phyloP scores from a whole-genome alignment of 2,888 invertebrate genomes.

The Drosophila quinaria region DNA sequence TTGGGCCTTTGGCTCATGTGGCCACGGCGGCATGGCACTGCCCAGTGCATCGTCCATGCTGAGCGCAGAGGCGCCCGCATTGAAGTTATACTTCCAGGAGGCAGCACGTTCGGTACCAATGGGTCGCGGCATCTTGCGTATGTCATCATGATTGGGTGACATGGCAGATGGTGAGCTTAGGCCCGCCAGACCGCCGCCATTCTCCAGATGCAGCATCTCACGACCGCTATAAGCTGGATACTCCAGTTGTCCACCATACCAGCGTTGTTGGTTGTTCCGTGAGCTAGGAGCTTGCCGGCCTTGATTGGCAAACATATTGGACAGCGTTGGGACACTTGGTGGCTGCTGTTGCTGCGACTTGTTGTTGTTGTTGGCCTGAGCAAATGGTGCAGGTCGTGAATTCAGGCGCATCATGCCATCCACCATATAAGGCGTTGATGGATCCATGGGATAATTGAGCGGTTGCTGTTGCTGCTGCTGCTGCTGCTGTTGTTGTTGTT shows the following conservation, averaged over 20 bases:
- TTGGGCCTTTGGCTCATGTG: conserved; percentile 65
- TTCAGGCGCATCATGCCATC: conserved; percentile 89
- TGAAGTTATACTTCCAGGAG: conserved; percentile 85
- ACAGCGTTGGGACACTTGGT: conserved; percentile 29
- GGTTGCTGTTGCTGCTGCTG: conserved; percentile 65
- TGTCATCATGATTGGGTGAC: conserved; percentile 86
- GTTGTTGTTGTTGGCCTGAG: conserved; percentile 83
- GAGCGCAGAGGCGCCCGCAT: conserved; percentile 64
- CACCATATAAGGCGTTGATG: conserved; percentile 53
- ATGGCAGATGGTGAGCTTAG: conserved; percentile 85
- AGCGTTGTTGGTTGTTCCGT: conserved; percentile 51
- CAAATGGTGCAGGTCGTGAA: conserved; percentile 93
- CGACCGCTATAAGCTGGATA: conserved; percentile 76
- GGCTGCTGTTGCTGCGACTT: conserved; percentile 63
- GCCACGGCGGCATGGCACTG: conserved; percentile 63
- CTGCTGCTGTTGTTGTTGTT: conserved; percentile 56
- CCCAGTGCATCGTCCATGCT: conserved; percentile 69
- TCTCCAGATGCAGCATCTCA: conserved; percentile 84
- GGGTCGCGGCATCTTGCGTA: conserved; percentile 88
- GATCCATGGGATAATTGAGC: conserved; percentile 80
- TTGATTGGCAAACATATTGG: conserved; percentile 78
- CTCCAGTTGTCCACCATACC: conserved; percentile 78
- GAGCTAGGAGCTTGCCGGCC: conserved; percentile 61
- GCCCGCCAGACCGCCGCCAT: conserved; percentile 80
- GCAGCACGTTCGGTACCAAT: conserved; percentile 92